Conservation (phyloP, 2,113 vertebrate genomes). For the Stegostoma tigrinum region DNA sequence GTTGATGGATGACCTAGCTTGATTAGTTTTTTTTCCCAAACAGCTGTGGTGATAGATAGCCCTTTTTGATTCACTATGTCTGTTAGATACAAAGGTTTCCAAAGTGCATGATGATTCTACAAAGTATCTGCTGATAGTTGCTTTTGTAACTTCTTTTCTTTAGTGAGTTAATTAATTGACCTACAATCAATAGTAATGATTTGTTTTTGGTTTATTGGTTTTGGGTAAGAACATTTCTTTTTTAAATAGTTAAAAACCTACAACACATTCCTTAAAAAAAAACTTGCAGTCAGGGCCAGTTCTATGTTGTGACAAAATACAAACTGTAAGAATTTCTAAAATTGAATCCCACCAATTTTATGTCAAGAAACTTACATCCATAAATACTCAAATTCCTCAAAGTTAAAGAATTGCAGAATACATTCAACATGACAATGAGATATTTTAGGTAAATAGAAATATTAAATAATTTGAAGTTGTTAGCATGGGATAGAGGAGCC, state of each 20-base stretch:
- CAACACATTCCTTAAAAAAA: background rate
- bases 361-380: background rate
- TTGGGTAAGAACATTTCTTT: background rate
- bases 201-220: conserved; percentile 23
- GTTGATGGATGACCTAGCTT: conserved; percentile 21
- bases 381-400: background rate
- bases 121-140: conserved; percentile 13
- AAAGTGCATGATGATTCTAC: background rate
- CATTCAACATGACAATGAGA: background rate
- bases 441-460: background rate
- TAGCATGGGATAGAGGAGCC: background rate
- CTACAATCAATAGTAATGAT: conserved; percentile 28
- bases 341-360: background rate
- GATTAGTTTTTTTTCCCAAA: conserved; percentile 29
- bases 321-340: background rate
- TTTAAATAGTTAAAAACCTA: background rate
- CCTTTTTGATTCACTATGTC: conserved; percentile 14
- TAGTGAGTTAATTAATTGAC: conserved; percentile 15
- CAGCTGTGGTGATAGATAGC: conserved; percentile 12
- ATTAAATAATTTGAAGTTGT: background rate
- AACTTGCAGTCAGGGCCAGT: background rate
- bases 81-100: background rate
- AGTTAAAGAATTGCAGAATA: background rate
- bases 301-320: background rate
- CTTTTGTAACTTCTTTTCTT: conserved; percentile 31